Percentiles rank a stretch among this genome's conserved stretches.
phyloP scores from a whole-genome alignment of 2,113 vertebrate genomes.

The Hipposideros armiger region DNA sequence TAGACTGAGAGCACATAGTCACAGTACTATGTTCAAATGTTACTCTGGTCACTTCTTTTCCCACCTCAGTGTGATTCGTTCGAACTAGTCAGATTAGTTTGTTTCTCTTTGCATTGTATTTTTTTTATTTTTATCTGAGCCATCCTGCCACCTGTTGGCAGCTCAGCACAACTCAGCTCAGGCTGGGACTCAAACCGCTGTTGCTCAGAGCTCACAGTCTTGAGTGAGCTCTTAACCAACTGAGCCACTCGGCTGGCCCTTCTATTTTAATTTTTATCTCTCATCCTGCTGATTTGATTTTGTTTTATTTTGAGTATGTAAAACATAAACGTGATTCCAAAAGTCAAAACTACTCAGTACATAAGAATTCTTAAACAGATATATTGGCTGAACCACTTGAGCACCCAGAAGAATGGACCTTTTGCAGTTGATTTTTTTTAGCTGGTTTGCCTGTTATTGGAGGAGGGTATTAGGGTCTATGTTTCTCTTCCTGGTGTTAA shows the following conservation, averaged over 20 bases:
- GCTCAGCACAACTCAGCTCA: no score
- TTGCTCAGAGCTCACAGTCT: no score
- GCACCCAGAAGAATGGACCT: background rate
- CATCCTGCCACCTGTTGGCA: no score
- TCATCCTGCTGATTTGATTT: background rate
- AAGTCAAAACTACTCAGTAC: background rate
- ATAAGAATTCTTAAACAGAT: background rate
- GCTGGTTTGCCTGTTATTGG: background rate
- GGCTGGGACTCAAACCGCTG: no score
- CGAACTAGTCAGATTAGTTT: background rate
- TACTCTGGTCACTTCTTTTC: background rate
- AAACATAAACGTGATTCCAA: background rate
- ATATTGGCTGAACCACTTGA: background rate
- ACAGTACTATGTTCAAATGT: background rate
- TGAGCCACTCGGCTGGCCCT: no score
- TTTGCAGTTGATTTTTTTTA: background rate
- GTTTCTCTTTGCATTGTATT: background rate
- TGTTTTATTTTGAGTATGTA: constrained; percentile 7
- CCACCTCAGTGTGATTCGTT: background rate
- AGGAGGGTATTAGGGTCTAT: background rate
- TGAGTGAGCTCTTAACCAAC: no score
- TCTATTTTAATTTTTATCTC: background rate
- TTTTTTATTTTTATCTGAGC: background rate
- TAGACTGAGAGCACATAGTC: background rate
- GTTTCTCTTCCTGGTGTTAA: background rate